These are phyloP conservation scores for Catotricha subobsoleta DNA, from an alignment of 2,888 invertebrate genomes.

Conservation along the genomic window DNA sequence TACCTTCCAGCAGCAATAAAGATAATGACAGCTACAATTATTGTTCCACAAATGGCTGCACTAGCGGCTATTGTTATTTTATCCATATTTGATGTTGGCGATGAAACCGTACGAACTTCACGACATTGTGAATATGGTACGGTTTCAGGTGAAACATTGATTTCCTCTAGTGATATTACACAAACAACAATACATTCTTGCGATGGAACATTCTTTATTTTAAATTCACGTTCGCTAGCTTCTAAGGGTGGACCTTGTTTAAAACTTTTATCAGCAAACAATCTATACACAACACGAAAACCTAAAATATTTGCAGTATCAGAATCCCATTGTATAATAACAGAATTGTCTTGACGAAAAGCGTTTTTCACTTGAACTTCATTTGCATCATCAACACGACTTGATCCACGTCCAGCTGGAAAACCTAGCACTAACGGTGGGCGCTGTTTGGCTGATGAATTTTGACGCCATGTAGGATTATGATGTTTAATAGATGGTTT, in stretches of 20 bases:
- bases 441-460: conserved; percentile 28
- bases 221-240: conserved; percentile 77
- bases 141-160: conserved; percentile 69
- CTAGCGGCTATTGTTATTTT: conserved; percentile 88
- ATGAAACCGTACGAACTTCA: conserved; percentile 70
- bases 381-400: conserved; percentile 45
- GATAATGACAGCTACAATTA: conserved; percentile 75
- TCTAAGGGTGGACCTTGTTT: conserved; percentile 80
- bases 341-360: conserved; percentile 62
- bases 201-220: conserved; percentile 79
- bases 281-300: conserved; percentile 70
- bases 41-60: conserved; percentile 82
- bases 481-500: conserved; percentile 15
- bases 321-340: conserved; percentile 83
- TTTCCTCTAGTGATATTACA: conserved; percentile 77
- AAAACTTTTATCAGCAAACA: conserved; percentile 79
- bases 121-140: conserved; percentile 75
- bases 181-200: conserved; percentile 91
- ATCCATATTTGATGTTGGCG: conserved; percentile 78
- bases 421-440: conserved; percentile 57
- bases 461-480: conserved; percentile 31
- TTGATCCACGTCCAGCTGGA: conserved; percentile 40
- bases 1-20: conserved; percentile 67
- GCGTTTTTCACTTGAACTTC: conserved; percentile 76
- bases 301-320: conserved; percentile 75